Evolutionary conservation across 2,113 vertebrate genomes (phyloP).

Genomic region (Bubo scandiacus): DNA sequence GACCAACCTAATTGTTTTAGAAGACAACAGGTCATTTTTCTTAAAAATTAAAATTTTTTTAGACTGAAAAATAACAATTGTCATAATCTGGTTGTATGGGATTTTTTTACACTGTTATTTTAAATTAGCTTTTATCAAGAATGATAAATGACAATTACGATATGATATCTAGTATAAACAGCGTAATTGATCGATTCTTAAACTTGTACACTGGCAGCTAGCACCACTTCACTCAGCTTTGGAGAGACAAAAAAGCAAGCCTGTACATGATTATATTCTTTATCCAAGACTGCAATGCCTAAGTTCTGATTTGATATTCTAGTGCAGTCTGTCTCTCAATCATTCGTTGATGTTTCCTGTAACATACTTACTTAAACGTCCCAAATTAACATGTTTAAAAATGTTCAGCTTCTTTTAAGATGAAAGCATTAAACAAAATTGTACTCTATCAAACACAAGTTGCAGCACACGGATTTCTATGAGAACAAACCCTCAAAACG

Average conservation of each 20-base stretch:
- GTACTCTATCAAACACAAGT: neutral
- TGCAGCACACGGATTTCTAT: neutral
- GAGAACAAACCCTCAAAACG: neutral
- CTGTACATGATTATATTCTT: neutral
- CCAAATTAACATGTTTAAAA: neutral
- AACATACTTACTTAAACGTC: neutral
- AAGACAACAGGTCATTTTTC: fast-evolving
- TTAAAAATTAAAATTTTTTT: neutral
- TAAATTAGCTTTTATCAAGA: neutral
- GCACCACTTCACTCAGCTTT: neutral
- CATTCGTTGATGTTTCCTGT: neutral
- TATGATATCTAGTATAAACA: neutral
- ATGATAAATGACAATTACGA: neutral
- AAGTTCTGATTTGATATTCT: neutral
- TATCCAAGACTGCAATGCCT: neutral
- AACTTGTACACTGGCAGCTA: neutral
- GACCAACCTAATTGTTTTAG: neutral
- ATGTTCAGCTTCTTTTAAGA: neutral
- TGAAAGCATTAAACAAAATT: neutral
- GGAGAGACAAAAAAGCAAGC: neutral
- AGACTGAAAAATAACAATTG: neutral
- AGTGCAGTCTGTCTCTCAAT: neutral
- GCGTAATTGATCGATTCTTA: neutral
- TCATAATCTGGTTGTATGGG: neutral
- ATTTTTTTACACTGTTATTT: neutral